Base-by-base conservation (phyloP, 2,113 vertebrate species). In the Neogobius melanostomus region DNA sequence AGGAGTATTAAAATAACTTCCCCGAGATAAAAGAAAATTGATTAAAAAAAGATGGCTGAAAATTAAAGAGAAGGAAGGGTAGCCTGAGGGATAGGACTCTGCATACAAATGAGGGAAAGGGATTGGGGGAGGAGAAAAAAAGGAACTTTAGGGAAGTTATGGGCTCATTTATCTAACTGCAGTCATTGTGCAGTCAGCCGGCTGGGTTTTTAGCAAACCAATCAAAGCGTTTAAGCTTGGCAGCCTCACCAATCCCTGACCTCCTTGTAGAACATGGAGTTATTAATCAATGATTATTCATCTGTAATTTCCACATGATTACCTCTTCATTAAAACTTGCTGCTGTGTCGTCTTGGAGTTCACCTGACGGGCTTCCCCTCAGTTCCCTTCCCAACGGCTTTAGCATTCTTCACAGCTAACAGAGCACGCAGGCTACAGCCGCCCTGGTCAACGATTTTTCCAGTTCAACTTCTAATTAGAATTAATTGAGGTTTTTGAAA, bases 11-110 rank as follows among this genome's bases (percentile, higher is more conserved):
- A 92, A 91, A 91, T 90, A 92, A 92, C 91, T 92, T 92, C 87
- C 89, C 89, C 46, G 68, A 90, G 90, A 92, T 92, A 92, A 92
- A 92, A 91, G 90, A 92, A 92, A 91, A 92, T 92, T 92, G 91
- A 92, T 92, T 92, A 90, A 92, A 92, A 90, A 91, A 92, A 91
- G 89, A 90, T 91, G 86, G 86, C 85, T 91, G 87, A 85, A 92
- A 92, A 92, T 91, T 91, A 92, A 90, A 92, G 89, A 91, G 86
- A 87, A 84, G 83, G 82, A 87, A 84, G 87, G 74, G 74, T 69
- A 87, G 88, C 90, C 90, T 89, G 71, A 87, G 89, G 90, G 89
- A 89, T 85, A 74, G 83, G 83, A 87, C 85, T 92, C 87, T 88
- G 87, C 90, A 92, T 91, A 89, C 90, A 89, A 91, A 93, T 90